Percentiles rank a stretch among this genome's conserved stretches.
Conservation (phyloP, 2,113 vertebrate genomes). For the Plotosus lineatus region DNA sequence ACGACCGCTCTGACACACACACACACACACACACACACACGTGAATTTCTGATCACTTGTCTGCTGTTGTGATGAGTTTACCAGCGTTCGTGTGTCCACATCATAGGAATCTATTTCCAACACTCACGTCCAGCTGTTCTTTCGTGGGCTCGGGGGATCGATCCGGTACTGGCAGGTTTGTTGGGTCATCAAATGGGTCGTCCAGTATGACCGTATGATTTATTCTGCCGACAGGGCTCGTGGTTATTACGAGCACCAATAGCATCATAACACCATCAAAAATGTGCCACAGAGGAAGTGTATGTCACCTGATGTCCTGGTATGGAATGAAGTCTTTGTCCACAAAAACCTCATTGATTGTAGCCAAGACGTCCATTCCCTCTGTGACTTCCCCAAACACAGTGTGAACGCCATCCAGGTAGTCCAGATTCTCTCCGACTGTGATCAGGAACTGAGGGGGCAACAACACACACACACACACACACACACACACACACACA, state of each 20-base stretch:
- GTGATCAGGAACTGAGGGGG: constrained; percentile 91
- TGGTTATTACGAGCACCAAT: too few relatives aligned
- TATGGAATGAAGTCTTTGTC: constrained; percentile 93
- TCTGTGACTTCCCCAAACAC: constrained; percentile 97
- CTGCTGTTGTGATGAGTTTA: neutral
- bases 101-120: neutral
- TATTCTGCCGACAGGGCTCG: constrained; percentile 79
- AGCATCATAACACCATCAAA: too few relatives aligned
- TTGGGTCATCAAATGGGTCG: constrained; percentile 93
- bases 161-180: constrained; percentile 84
- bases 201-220: constrained; percentile 96
- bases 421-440: constrained; percentile 88
- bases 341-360: constrained; percentile 93
- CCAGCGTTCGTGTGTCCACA: neutral
- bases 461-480: neutral
- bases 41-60: neutral
- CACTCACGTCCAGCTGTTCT: constrained; percentile 92
- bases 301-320: constrained; percentile 89
- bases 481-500: too few relatives aligned
- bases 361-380: constrained; percentile 88
- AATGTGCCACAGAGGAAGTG: neutral
- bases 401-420: constrained; percentile 91
- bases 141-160: constrained; percentile 91
- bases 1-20: constrained; percentile 83
- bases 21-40: constrained; percentile 13